phyloP scores from a whole-genome alignment of 1,140 invertebrate species.

The Zaprionus ghesquierei region DNA sequence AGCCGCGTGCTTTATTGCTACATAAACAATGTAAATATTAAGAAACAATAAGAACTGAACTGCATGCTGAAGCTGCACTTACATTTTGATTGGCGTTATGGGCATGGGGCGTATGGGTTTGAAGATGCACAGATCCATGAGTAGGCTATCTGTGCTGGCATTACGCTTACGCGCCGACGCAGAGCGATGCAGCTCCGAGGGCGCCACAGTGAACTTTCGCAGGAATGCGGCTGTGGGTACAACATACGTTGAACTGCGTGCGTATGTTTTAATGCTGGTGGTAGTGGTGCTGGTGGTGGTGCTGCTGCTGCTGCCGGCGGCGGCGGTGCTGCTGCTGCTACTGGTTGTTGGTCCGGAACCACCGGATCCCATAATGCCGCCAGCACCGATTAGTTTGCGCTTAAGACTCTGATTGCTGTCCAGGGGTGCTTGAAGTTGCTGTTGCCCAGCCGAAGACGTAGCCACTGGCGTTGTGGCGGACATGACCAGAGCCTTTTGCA shows the following conservation, averaged over 20 bases:
- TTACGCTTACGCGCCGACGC: conserved; percentile 60
- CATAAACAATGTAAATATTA: neutral
- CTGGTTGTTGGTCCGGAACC: conserved; percentile 8
- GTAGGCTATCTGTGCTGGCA: conserved; percentile 85
- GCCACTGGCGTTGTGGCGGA: conserved; percentile 48
- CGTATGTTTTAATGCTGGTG: conserved; percentile 1
- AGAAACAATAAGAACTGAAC: neutral
- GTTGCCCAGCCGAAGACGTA: neutral
- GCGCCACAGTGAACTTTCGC: conserved; percentile 59
- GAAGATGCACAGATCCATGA: conserved; percentile 85
- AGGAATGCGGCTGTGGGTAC: conserved; percentile 53
- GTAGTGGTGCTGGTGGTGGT: conserved; percentile 7
- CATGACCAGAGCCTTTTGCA: conserved; percentile 81
- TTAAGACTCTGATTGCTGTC: conserved; percentile 41
- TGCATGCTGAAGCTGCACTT: neutral
- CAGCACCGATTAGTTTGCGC: conserved; percentile 53
- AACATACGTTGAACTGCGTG: conserved; percentile 10
- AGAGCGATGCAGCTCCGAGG: conserved; percentile 64
- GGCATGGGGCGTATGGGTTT: conserved; percentile 85
- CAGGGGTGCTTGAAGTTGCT: neutral
- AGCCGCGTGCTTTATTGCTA: conserved; percentile 70
- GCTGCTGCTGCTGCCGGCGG: neutral
- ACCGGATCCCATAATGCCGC: conserved; percentile 50
- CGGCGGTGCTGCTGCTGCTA: neutral
- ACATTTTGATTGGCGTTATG: conserved; percentile 81